Base-by-base conservation (phyloP, 1,140 invertebrate genomes). In the Zaprionus davidi region DNA sequence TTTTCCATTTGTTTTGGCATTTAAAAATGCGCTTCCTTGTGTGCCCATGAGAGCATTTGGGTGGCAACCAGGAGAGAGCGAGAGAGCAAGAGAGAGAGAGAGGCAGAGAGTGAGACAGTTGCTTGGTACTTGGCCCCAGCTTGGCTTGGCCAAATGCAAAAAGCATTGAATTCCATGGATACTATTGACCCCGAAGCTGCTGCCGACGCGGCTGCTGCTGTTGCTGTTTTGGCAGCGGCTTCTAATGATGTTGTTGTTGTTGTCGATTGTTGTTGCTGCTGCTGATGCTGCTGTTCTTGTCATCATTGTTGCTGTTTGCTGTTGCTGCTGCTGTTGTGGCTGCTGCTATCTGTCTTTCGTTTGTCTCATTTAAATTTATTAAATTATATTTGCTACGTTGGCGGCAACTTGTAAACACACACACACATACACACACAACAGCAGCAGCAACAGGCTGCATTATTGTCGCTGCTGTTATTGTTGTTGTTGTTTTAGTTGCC, bases 1-100 rank as follows among this genome's bases (percentile, higher is more conserved):
- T 88, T 88, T 88, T 88, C 85, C 84, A 88, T 88, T 88, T 88
- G 84, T 88, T 88, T 88, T 88, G 85, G 84, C 84, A 88, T 88
- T 88, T 88, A 88, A 88, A 88, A 88, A 88, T 88, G 84, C 85
- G 78, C 84, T 88, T 88, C 84, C 84, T 88, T 88, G 82, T 85
- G 76, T 67, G 70, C 75, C 68, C 73, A 76, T 46, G 41, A 46
- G 41, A 46, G 41, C 41, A 46, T 46, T 46, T 46, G 41, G 41
- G 41, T 46, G 41, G 41, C 41, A 46, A 46, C n/a, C 41, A 34
- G 31, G 15, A 59, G 59, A 24, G 34, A 26, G 20, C 31, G 59
- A 31, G 31, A 34, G 53, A 63, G 46, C 17, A 22, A 31, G 20
- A 17, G 24, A 26, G 55, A 26, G 41, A 34, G 64, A 41, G 49